phyloP scores from a whole-genome alignment of 2,113 vertebrate species.

The Heloderma charlesbogerti region DNA sequence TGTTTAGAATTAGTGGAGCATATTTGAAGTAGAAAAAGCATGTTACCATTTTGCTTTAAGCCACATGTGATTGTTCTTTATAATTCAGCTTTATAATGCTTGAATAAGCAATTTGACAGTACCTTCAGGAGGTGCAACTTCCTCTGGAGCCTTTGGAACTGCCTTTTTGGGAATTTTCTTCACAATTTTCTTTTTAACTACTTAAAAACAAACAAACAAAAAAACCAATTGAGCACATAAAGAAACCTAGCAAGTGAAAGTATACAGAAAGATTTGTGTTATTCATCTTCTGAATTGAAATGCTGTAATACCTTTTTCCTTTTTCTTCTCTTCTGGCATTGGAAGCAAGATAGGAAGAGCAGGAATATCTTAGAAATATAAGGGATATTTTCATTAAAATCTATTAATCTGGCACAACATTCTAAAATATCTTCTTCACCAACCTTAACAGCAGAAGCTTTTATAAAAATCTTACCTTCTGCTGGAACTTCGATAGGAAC shows the following conservation, averaged over 20 bases:
- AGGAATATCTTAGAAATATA: constrained; percentile 42
- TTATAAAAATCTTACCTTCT: constrained; percentile 76
- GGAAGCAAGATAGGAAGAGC: constrained; percentile 67
- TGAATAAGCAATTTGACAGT: neutral
- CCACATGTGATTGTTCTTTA: neutral
- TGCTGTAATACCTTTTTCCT: constrained; percentile 35
- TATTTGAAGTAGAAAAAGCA: neutral
- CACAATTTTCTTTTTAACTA: constrained; percentile 71
- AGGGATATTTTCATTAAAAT: constrained; percentile 14
- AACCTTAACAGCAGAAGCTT: neutral
- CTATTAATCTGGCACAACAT: neutral
- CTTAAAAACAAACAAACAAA: constrained; percentile 53
- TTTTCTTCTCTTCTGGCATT: constrained; percentile 70
- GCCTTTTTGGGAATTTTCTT: constrained; percentile 79
- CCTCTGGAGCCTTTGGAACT: constrained; percentile 75
- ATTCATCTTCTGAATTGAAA: neutral
- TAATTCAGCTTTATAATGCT: neutral
- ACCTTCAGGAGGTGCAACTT: constrained; percentile 75
- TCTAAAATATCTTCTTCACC: neutral
- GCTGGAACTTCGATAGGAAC: constrained; percentile 80
- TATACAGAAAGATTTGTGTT: neutral
- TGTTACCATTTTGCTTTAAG: neutral
- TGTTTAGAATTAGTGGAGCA: neutral
- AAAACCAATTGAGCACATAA: neutral
- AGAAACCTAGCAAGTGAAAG: neutral